Evolutionary conservation across 1,140 invertebrate species (phyloP), one percentile per base, ranked within the genome.

Genomic region (Cardiocondyla obscurior): DNA sequence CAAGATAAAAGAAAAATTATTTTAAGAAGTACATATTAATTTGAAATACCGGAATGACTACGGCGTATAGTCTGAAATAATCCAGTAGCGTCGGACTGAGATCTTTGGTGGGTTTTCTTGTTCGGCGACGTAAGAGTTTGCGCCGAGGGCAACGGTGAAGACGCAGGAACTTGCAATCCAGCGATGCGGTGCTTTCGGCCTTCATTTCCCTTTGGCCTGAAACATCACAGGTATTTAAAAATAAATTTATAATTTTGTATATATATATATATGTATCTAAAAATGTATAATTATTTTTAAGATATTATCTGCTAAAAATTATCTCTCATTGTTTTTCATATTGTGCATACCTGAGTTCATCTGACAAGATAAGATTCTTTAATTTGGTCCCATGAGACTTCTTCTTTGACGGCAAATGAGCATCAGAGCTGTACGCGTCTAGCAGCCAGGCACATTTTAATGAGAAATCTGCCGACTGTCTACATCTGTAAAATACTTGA

Each of bases 401-500:
- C 94, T 97, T 98, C 92, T 96, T 96, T 70, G 96, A 96, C 74
- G 96, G 95, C 81, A 96, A 94, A 82, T 95, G 94, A 76, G 96
- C 95, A 92, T 98, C 97, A 22, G 97, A 96, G 88, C 97, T 97
- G 91, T 99, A 99, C 5, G 99, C 98, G 85, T 99, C 98, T 84
- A 99, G 94, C 16, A 99, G 94, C 99, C 99, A 99, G 85, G 98
- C 97, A 93, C 98, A 97, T 93, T 98, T 97, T 65, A 99, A 95
- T 30, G 98, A 98, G 94, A 99, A 99, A 94, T 99, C 98, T 70
- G 98, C 97, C 87, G 97, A 98, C 90, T 97, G 96, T 90, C 98
- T 96, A 95, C 98, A 99, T 90, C 98, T 98, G n/a, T 91, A 84
- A 81, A 82, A 85, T 30, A 49, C 82, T 76, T 39, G 69, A 72